A percentile compares a stretch with the other conserved stretches of the same genome.
These are phyloP conservation scores for Drosophila elegans DNA, from an alignment of 1,140 invertebrate species.

Conservation along the genomic window DNA sequence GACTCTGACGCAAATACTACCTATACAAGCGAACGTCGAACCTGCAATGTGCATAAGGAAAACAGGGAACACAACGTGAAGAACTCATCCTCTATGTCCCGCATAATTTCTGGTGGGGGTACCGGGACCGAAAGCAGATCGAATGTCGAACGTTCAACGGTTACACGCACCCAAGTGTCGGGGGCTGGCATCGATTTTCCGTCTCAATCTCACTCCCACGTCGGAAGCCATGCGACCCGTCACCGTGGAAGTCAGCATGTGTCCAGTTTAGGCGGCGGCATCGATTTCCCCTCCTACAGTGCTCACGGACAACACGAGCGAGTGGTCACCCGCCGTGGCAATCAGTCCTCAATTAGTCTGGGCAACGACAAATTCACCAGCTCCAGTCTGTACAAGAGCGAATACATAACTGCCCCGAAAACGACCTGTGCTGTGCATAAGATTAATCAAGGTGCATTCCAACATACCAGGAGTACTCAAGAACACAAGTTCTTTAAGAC, in stretches of 20 bases:
- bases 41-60: slow-evolving; percentile 88
- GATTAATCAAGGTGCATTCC: slow-evolving; percentile 91
- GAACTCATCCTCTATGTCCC: slow-evolving; percentile 58
- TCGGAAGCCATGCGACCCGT: slow-evolving; percentile 66
- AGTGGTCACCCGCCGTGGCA: slow-evolving; percentile 87
- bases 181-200: slow-evolving; percentile 87
- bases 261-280: slow-evolving; percentile 59
- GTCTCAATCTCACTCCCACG: slow-evolving; percentile 89
- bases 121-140: slow-evolving; percentile 48
- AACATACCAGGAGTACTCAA: slow-evolving; percentile 92
- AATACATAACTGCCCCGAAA: slow-evolving; percentile 88
- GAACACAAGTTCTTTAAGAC: slow-evolving; percentile 93
- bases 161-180: slow-evolving; percentile 88
- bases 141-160: slow-evolving; percentile 86
- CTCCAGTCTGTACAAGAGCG: slow-evolving; percentile 90
- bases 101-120: slow-evolving; percentile 67
- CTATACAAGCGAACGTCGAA: slow-evolving; percentile 87
- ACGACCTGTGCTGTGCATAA: slow-evolving; percentile 92
- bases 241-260: slow-evolving; percentile 58
- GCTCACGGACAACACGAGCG: slow-evolving; percentile 74
- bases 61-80: slow-evolving; percentile 77
- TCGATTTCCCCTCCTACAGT: slow-evolving; percentile 70
- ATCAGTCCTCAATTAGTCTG: slow-evolving; percentile 90
- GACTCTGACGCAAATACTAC: slow-evolving; percentile 81
- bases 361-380: slow-evolving; percentile 87